These are phyloP conservation scores for Muscicapa comitata DNA, from an alignment of 2,797 vertebrate genomes.

Conservation along the genomic window DNA sequence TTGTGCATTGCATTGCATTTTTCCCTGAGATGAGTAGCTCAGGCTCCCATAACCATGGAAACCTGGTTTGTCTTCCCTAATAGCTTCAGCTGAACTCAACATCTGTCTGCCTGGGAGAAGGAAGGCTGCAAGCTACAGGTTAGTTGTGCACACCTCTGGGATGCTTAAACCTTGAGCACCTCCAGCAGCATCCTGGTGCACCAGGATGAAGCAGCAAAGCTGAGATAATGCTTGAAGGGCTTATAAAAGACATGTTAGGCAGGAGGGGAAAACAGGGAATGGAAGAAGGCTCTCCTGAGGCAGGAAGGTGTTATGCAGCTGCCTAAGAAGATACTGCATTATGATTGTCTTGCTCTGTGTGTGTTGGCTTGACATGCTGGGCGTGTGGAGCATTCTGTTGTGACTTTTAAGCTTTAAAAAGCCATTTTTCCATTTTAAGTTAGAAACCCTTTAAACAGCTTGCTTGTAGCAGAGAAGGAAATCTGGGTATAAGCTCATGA, in stretches of 20 bases:
- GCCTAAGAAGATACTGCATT: neutral
- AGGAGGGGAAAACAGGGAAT: neutral
- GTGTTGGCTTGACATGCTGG: neutral
- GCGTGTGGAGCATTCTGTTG: neutral
- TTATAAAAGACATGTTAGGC: neutral
- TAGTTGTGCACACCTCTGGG: neutral
- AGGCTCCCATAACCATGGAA: conserved; percentile 61
- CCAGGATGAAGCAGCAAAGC: neutral
- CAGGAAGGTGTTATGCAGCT: neutral
- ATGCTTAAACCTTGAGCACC: neutral
- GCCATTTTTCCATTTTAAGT: conserved; percentile 7
- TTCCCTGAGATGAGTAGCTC: neutral
- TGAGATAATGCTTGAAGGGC: neutral
- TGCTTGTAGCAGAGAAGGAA: neutral
- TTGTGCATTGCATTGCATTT: neutral
- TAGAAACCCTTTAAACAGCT: conserved; percentile 28
- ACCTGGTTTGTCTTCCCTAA: conserved; percentile 41
- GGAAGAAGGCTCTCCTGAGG: neutral
- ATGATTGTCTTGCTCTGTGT: neutral
- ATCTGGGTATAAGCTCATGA: conserved; percentile 2
- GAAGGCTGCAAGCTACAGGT: neutral
- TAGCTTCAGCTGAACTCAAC: conserved; percentile 19
- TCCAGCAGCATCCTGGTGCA: neutral
- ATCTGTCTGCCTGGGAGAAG: neutral
- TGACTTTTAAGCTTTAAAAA: neutral